These are phyloP conservation scores for Tipula helvola DNA, from an alignment of 2,888 invertebrate genomes.

Conservation along the genomic window DNA sequence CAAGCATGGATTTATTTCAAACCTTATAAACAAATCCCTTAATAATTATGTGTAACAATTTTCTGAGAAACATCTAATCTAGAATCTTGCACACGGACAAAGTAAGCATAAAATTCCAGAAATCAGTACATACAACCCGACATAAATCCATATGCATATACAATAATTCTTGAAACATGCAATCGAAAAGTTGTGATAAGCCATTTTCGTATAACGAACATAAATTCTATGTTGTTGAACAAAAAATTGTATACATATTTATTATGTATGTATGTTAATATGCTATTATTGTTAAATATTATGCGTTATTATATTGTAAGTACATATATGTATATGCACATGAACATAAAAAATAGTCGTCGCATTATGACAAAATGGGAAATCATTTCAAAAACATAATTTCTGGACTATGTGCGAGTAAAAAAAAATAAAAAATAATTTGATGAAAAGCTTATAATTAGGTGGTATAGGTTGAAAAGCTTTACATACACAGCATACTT, in stretches of 20 bases:
- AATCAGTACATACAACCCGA: not conserved
- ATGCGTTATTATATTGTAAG: not conserved
- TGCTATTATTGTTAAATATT: conserved; percentile 4
- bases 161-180: not conserved
- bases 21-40: too few species aligned
- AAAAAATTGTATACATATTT: not conserved
- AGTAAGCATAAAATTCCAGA: not conserved
- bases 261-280: not conserved
- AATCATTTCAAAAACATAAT: not conserved
- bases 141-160: not conserved
- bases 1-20: too few species aligned
- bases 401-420: not conserved
- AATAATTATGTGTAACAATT: not conserved
- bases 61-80: not conserved
- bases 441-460: not conserved
- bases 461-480: not conserved
- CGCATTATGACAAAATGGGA: not conserved
- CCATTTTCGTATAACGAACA: not conserved
- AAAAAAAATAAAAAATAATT: not conserved
- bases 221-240: not conserved
- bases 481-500: not conserved
- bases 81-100: not conserved
- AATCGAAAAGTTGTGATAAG: not conserved
- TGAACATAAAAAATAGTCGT: not conserved
- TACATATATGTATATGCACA: not conserved